Evolutionary conservation across 2,113 vertebrate genomes (phyloP), one percentile per base, ranked within the genome.

Genomic region (Spea bombifrons): DNA sequence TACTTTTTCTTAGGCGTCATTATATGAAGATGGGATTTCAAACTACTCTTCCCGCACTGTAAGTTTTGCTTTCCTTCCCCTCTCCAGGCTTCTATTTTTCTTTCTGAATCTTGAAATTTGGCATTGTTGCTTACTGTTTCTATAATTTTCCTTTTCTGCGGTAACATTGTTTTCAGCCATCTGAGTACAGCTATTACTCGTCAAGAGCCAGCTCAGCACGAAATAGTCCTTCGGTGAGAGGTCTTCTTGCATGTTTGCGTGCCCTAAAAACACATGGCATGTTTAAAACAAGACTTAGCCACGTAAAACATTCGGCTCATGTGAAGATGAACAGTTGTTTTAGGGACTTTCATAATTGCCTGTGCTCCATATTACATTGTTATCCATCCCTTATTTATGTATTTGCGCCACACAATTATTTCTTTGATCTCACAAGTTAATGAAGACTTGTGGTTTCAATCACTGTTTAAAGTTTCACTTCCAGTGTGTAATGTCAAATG

Each of bases 211-310:
- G 94, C 84, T 98, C 96, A 71, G 83, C 92, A 70, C 92, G 85
- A 83, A 99, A 90, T 90, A 98, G 96, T 83, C 95, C 97, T 69
- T 89, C 86, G 97, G 97, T 98, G 92, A 98, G 96, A 87, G 0
- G 53, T 73, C 15, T 53, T 69, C 8, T 52, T 82, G 89, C 87
- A 87, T 71, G 86, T 5, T 81, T 76, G 83, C 8, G 48, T 66
- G 48, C 69, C 47, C 50, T 15, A 70, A 52, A 7, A 52, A 10
- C 6, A 10, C 50, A 52, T 10, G 9, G 6, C 50, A 52, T 30
- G 30, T 30, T 30, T 30, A 30, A 30, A 30, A 30, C 30, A 30
- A 30, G 30, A 30, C 30, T 30, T 30, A 30, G 30, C 30, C 30
- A 30, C 30, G 30, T 30, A 30, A 30, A 30, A 30, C 30, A 30